Evolutionary conservation across 2,888 invertebrate genomes (phyloP), one percentile per base, ranked within the genome.

Genomic region (Entomobrya proxima): DNA sequence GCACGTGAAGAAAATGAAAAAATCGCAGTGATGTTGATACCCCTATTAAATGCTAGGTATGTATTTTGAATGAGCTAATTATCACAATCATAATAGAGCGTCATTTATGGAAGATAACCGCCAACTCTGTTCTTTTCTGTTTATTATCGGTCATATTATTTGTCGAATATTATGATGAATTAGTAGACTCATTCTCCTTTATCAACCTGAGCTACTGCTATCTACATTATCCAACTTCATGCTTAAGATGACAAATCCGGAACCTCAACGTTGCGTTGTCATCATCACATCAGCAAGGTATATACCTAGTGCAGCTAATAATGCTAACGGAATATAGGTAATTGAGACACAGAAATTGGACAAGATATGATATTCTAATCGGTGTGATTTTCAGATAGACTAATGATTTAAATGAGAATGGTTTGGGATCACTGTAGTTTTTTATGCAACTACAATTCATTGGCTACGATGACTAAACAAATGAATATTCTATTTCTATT

Each of bases 101-200:
- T 77, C 77, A 77, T 61, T 77, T 77, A 77, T 40, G 40, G 40
- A 61, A 77, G 77, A 77, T 77, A 77, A 77, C 77, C 77, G 11
- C 30, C 40, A 67, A 35, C 35, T 37, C 11, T 72, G 47, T 47
- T 69, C 44, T 21, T 2, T 50, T 11, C 24, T 11, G 13, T 47
- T 47, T 44, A 27, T 69, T 69, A 69, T 44, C 69, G 69, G 69
- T 69, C 40, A 69, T 69, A 64, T 67, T 9, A 44, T 69, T 69
- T 40, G 40, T 11, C 27, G 11, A 69, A 27, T 55, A 55, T 21
- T n/a, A 32, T 35, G 61, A 15, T 32, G 24, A 69, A 44, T 37
- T 40, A 5, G 18, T 0, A 13, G 2, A 3, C 11, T 40, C 40
- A 67, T 67, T 18, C 1, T 21, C 18, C 61, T 15, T 21, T 27